Percentiles rank a stretch among this genome's conserved stretches.
Conservation (phyloP, 2,888 invertebrate genomes). For the Ephialtes manifestator region DNA sequence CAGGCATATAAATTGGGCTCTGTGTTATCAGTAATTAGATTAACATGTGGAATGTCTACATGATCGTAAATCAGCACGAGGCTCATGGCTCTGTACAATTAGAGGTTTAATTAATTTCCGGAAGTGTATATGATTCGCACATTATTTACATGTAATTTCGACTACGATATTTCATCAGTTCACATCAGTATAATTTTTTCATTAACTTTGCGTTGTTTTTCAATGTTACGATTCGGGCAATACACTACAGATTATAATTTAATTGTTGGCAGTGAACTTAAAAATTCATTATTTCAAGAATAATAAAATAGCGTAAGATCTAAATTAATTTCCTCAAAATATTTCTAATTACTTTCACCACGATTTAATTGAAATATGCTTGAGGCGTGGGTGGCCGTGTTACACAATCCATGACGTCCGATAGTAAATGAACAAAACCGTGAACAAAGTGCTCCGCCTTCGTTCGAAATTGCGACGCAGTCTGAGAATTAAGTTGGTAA, state of each 20-base stretch:
- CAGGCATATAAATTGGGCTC: not conserved
- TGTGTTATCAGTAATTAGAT: not conserved
- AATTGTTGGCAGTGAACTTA: slow-evolving; percentile 14
- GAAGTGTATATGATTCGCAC: slow-evolving; percentile 4
- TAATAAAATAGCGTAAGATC: not conserved
- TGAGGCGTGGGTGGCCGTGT: not conserved
- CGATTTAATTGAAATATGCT: not conserved
- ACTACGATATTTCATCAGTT: not conserved
- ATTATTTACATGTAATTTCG: slow-evolving; percentile 24
- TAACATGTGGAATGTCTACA: not conserved
- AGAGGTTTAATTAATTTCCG: slow-evolving; percentile 27
- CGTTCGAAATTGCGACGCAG: not conserved
- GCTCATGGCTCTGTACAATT: slow-evolving; percentile 4
- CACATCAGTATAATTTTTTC: not conserved
- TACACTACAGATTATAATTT: not conserved
- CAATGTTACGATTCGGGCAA: not conserved
- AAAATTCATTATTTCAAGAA: not conserved
- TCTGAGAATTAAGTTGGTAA: not conserved
- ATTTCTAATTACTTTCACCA: not conserved
- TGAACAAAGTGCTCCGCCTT: not conserved
- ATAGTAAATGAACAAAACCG: not conserved
- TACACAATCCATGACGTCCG: not conserved
- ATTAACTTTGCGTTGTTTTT: not conserved
- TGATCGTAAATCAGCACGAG: not conserved
- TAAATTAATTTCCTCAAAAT: not conserved